Evolutionary conservation across 2,113 vertebrate genomes (phyloP).

Genomic region (Bagarius yarrelli): DNA sequence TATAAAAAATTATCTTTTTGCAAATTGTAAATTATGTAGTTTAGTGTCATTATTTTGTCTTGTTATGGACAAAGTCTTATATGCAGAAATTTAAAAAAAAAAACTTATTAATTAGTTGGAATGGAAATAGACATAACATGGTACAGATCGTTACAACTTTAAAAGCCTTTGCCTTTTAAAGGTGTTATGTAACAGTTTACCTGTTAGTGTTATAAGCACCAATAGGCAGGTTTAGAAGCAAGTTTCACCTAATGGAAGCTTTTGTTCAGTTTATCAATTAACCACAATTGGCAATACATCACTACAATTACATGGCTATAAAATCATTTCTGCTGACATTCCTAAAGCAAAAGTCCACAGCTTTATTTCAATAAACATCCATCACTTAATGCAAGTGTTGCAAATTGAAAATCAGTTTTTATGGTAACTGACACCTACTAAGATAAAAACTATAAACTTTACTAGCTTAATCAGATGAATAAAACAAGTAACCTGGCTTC

Average conservation of each 20-base stretch:
- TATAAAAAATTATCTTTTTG: no score
- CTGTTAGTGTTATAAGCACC: background rate
- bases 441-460: background rate
- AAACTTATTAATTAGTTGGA: no score
- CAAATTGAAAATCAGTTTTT: background rate
- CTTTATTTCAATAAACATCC: background rate
- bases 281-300: background rate
- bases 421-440: background rate
- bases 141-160: background rate
- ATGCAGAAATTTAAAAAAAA: background rate
- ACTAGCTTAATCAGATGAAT: conserved; percentile 8
- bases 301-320: background rate
- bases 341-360: background rate
- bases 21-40: background rate
- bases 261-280: conserved; percentile 13
- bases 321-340: background rate
- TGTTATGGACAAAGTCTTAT: background rate
- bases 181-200: background rate
- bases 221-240: background rate
- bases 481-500: conserved; percentile 19
- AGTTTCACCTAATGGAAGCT: background rate
- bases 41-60: background rate
- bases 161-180: background rate
- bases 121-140: background rate
- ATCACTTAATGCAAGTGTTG: background rate